Conservation (phyloP, 2,797 vertebrate species). For the Myripristis murdjan region DNA sequence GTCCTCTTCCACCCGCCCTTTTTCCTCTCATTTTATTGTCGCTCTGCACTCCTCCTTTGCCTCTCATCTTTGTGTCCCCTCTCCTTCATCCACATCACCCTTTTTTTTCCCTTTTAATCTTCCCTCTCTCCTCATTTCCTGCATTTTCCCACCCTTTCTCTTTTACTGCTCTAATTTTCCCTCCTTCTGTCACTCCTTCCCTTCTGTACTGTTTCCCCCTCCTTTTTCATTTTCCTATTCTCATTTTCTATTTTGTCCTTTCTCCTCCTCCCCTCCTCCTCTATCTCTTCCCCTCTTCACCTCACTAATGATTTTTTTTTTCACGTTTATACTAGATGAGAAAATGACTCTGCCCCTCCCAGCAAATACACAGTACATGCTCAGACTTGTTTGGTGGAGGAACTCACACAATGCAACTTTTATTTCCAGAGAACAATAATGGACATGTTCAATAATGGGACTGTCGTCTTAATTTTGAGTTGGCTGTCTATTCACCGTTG, state of each 20-base stretch:
- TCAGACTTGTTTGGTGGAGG: constrained; percentile 12
- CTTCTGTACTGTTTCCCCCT: neutral
- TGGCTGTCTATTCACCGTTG: too few species aligned
- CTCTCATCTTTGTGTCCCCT: too few species aligned
- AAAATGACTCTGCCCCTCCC: constrained; percentile 30
- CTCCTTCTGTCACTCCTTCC: neutral
- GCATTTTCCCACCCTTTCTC: constrained; percentile 1
- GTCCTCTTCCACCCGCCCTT: constrained; percentile 25
- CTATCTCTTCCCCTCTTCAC: neutral
- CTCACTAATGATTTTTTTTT: constrained; percentile 11
- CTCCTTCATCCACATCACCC: constrained; percentile 11
- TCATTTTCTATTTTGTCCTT: neutral
- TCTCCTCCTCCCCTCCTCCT: neutral
- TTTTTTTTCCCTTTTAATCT: constrained; percentile 28
- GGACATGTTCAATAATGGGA: too few species aligned
- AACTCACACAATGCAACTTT: neutral
- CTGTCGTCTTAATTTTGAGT: too few species aligned
- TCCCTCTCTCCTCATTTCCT: neutral
- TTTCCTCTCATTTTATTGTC: constrained; percentile 21
- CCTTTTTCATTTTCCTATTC: neutral
- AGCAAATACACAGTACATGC: constrained; percentile 31
- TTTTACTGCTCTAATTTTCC: neutral
- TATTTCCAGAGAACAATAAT: too few species aligned
- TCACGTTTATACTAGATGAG: constrained; percentile 38
- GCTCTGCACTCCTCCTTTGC: neutral